Evolutionary conservation across 2,797 vertebrate species (phyloP).

Genomic region (Acanthornis magna): DNA sequence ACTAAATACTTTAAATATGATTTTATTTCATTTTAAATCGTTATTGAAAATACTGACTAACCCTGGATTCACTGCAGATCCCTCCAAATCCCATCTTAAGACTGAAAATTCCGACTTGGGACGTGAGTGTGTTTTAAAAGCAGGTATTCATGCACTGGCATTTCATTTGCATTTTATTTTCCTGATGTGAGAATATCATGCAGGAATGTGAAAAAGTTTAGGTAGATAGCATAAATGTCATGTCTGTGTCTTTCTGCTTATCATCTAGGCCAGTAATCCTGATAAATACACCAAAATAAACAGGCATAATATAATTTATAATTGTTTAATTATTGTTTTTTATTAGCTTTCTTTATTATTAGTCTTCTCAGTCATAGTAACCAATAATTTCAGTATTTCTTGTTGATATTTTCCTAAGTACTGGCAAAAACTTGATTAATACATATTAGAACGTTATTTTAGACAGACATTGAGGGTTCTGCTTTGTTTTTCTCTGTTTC

Average conservation of each 20-base stretch:
- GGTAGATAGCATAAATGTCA: background rate
- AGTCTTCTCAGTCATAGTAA: background rate
- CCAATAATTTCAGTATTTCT: background rate
- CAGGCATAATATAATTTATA: background rate
- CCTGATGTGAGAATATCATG: background rate
- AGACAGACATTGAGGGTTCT: fast-evolving
- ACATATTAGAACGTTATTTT: background rate
- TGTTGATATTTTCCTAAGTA: background rate
- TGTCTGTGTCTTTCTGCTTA: background rate
- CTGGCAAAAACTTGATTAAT: background rate
- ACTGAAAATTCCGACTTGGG: background rate
- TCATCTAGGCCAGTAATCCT: background rate
- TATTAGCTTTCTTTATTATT: background rate
- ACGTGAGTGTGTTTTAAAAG: background rate
- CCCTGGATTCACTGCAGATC: background rate
- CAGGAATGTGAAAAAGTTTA: background rate
- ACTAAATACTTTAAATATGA: background rate
- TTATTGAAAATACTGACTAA: background rate
- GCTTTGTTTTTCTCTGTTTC: background rate
- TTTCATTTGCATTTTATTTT: background rate
- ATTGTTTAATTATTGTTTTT: background rate
- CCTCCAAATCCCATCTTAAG: background rate
- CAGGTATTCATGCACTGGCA: background rate
- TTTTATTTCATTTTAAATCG: background rate
- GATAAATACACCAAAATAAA: background rate